Percentiles rank a stretch among this genome's conserved stretches.
These are phyloP conservation scores for Ectemnius lituratus DNA, from an alignment of 2,888 invertebrate genomes.

Conservation along the genomic window DNA sequence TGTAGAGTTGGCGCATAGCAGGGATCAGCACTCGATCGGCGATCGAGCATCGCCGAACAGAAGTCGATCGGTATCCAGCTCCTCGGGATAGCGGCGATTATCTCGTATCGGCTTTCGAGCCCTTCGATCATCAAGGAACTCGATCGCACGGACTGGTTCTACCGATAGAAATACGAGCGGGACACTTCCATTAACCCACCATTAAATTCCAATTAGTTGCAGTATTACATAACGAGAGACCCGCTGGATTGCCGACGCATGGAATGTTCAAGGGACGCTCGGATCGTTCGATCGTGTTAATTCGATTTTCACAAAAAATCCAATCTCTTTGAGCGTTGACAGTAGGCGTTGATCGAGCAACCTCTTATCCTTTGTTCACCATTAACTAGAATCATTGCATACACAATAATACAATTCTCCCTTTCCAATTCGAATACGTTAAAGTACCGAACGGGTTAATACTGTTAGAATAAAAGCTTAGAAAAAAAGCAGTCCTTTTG, in stretches of 20 bases:
- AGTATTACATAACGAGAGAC: conserved; percentile 18
- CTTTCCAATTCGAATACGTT: too few species aligned
- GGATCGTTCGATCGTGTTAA: too few species aligned
- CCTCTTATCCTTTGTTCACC: too few species aligned
- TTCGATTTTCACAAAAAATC: too few species aligned
- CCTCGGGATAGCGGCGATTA: conserved; percentile 60
- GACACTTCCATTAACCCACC: conserved; percentile 48
- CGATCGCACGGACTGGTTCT: conserved; percentile 15
- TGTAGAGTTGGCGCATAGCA: conserved; percentile 37
- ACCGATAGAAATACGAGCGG: conserved; percentile 27
- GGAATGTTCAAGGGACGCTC: too few species aligned
- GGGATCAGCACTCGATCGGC: conserved; percentile 51
- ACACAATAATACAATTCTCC: too few species aligned
- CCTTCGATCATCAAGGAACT: conserved; percentile 30
- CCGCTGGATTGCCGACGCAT: background rate
- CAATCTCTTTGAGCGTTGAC: too few species aligned
- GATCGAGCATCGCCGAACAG: conserved; percentile 44
- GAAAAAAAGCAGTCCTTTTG: too few species aligned
- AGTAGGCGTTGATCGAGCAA: too few species aligned
- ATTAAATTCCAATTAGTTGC: conserved; percentile 21
- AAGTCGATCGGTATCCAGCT: conserved; percentile 58
- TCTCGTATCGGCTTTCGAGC: conserved; percentile 52
- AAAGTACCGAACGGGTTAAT: too few species aligned
- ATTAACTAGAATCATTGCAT: too few species aligned
- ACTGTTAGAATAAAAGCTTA: too few species aligned